Evolutionary conservation across 2,113 vertebrate genomes (phyloP), one percentile per base, ranked within the genome.

Genomic region (Tonatia bakeri): DNA sequence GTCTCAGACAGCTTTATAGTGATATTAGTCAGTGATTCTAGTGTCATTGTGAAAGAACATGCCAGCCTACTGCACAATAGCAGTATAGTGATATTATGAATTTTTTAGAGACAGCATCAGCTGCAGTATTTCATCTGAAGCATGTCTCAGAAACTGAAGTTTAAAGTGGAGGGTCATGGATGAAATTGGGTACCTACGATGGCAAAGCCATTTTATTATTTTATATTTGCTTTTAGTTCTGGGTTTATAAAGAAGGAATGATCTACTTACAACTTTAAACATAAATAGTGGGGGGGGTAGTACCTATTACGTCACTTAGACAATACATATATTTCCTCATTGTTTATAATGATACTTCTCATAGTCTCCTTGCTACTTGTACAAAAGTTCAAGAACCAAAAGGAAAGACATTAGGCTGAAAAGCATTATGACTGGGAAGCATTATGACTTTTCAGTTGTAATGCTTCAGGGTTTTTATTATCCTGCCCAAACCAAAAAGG

Each of bases 1-100:
- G 17, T 83, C 91, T 43, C 59, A 77, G 91, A 47, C 2, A 87
- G 15, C 15, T 20, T 22, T 83, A 20, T 3, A 61, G 15, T 75
- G 67, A 43, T 22, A 84, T 85, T 59, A 91, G 73, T 59, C 69
- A 91, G 40, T 54, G 91, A 52, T 31, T 87, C 45, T 36, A 45
- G 86, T 10, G 36, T 90, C 40, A 86, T 20, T 76, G 12, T 70
- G 15, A 89, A 95, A 47, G 61, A 94, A 97, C 95, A 97, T 67
- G 28, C 5, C 40, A 50, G 0, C 12, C 94, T 92, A 91, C 36
- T 17, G 2, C n/a, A 3, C 8, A 4, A 28, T 81, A 69, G 13
- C 83, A n/a, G 1, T 73, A 1, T 0, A 77, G 20, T 67, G 38
- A 94, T 5, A 24, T 7, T 33, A 67, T 13, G 14, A 0, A 12